Evolutionary conservation across 2,888 invertebrate species (phyloP).

Genomic region (Pelosia muscerda): DNA sequence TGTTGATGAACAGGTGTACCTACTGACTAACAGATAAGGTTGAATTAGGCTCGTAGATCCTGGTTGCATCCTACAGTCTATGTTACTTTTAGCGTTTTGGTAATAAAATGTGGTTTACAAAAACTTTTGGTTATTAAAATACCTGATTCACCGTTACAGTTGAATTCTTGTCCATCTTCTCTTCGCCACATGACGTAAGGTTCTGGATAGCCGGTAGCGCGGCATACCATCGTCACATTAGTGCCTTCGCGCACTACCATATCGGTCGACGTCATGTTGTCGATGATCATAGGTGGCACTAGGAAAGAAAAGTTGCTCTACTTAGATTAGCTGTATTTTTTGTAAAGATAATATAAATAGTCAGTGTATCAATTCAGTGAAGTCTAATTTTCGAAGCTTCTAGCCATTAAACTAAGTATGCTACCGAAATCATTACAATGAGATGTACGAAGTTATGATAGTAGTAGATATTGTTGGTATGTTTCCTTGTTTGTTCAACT

Average conservation of each 20-base stretch:
- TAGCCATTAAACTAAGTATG: background rate
- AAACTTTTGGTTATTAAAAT: slow-evolving; percentile 32
- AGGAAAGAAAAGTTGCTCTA: background rate
- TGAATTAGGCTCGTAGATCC: background rate
- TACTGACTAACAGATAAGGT: background rate
- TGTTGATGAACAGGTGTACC: background rate
- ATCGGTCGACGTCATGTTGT: slow-evolving; percentile 96
- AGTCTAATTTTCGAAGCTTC: background rate
- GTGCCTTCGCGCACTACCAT: slow-evolving; percentile 96
- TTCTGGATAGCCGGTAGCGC: slow-evolving; percentile 95
- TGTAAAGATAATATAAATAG: background rate
- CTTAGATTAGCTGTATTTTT: background rate
- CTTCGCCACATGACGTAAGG: slow-evolving; percentile 97
- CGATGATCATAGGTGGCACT: slow-evolving; percentile 97
- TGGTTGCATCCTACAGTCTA: too few species aligned
- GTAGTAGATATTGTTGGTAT: slow-evolving; percentile 8
- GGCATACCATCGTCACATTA: slow-evolving; percentile 95
- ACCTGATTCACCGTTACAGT: slow-evolving; percentile 96
- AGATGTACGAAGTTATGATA: slow-evolving; percentile 14
- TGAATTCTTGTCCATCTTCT: slow-evolving; percentile 95
- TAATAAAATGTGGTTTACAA: background rate
- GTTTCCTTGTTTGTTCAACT: slow-evolving; percentile 15
- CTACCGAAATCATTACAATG: background rate
- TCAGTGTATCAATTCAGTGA: background rate
- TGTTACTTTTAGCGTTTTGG: background rate